Percentiles rank a stretch among this genome's conserved stretches.
Conservation (phyloP, 1,140 invertebrate species). For the Musca domestica region DNA sequence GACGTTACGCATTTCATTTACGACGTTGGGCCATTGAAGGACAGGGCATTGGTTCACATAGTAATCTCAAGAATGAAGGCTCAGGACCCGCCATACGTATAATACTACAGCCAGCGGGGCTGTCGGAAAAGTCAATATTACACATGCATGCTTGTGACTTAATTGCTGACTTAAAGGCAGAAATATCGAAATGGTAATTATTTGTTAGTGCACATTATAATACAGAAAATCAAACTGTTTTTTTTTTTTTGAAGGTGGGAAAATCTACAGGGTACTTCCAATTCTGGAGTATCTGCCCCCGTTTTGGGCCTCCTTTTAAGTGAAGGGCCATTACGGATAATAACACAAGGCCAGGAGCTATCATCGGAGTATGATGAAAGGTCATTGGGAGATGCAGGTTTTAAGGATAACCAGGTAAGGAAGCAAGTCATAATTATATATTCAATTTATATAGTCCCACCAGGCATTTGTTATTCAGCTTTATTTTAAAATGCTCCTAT, state of each 20-base stretch:
- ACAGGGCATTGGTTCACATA: conserved; percentile 70
- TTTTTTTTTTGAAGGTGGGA: conserved; percentile 37
- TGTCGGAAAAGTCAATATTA: conserved; percentile 73
- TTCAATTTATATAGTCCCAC: not conserved
- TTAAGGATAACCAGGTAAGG: conserved; percentile 76
- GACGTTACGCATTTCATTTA: conserved; percentile 82
- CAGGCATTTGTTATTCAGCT: no score
- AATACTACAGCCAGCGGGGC: conserved; percentile 80
- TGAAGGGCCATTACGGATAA: conserved; percentile 85
- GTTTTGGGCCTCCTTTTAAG: conserved; percentile 65
- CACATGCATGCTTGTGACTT: conserved; percentile 78
- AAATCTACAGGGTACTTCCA: conserved; percentile 38
- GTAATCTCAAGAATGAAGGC: conserved; percentile 60
- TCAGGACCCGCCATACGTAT: conserved; percentile 65
- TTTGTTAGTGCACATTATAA: conserved; percentile 10
- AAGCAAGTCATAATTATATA: no score
- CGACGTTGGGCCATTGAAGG: conserved; percentile 81
- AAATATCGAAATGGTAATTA: conserved; percentile 80
- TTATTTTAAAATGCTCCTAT: not conserved
- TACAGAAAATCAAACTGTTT: no score
- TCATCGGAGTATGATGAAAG: conserved; percentile 93
- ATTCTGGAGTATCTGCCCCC: conserved; percentile 40
- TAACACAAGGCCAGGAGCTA: conserved; percentile 89
- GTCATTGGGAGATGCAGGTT: conserved; percentile 82
- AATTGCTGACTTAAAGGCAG: conserved; percentile 85